Percentiles rank a stretch among this genome's conserved stretches.
Evolutionary conservation across 2,113 vertebrate genomes (phyloP).

Genomic region (Raja brachyura): DNA sequence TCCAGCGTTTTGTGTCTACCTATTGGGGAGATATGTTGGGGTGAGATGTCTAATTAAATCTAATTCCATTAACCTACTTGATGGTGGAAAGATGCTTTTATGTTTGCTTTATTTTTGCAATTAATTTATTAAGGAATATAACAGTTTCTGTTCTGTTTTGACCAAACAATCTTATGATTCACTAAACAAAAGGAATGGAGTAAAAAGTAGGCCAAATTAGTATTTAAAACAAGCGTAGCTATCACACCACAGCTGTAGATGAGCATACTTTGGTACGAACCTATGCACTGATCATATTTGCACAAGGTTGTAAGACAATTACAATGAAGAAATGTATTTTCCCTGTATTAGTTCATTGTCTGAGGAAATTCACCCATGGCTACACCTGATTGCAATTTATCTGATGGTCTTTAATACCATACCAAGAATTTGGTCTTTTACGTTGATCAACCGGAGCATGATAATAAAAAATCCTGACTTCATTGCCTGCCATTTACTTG

Average conservation of each 20-base stretch:
- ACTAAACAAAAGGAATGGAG: no score
- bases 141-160: not conserved
- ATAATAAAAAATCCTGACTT: not conserved
- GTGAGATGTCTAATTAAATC: not conserved
- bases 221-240: not conserved
- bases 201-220: not conserved
- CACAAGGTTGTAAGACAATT: not conserved
- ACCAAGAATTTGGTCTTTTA: not conserved
- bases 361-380: not conserved
- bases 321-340: not conserved
- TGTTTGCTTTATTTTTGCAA: not conserved
- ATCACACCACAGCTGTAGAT: not conserved
- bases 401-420: not conserved
- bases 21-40: not conserved
- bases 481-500: not conserved
- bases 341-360: not conserved
- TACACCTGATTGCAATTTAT: not conserved
- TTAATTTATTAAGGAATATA: not conserved
- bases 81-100: not conserved
- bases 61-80: not conserved
- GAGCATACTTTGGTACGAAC: not conserved
- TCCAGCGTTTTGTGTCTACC: no score
- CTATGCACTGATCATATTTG: not conserved
- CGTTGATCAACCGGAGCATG: not conserved
- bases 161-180: no score